A percentile compares a stretch with the other conserved stretches of the same genome.
Evolutionary conservation across 2,888 invertebrate species (phyloP).

Genomic region (Geotrupes spiniger): DNA sequence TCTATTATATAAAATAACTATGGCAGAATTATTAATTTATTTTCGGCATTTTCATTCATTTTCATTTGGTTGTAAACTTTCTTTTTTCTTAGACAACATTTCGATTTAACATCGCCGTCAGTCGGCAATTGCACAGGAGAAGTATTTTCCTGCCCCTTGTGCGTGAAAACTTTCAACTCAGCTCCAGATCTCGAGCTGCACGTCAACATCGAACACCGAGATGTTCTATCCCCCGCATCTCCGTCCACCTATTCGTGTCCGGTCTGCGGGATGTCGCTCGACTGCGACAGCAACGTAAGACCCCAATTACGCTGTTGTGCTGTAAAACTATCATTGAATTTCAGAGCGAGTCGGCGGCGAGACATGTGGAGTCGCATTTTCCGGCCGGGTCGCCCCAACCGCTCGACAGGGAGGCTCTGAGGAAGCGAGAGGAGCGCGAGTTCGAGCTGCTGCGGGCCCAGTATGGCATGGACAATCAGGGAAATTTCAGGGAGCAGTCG

Average conservation of each 20-base stretch:
- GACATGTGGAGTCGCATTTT: conserved; percentile 87
- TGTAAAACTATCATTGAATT: conserved; percentile 41
- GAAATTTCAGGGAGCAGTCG: conserved; percentile 75
- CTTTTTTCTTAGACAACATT: conserved; percentile 63
- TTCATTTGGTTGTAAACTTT: too few species aligned
- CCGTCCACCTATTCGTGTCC: conserved; percentile 43
- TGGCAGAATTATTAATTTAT: too few species aligned
- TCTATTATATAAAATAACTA: too few species aligned
- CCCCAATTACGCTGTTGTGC: conserved; percentile 38
- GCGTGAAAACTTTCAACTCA: conserved; percentile 67
- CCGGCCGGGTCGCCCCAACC: conserved; percentile 54
- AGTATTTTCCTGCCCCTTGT: conserved; percentile 74
- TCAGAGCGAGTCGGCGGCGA: conserved; percentile 61
- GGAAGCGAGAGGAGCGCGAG: conserved; percentile 73
- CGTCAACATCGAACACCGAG: conserved; percentile 81
- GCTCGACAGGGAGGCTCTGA: conserved; percentile 63
- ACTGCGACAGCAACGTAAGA: conserved; percentile 53
- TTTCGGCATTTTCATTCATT: too few species aligned
- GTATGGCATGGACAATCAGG: conserved; percentile 88
- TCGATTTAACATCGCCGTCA: conserved; percentile 76
- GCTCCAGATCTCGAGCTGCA: conserved; percentile 80
- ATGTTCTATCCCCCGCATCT: conserved; percentile 67
- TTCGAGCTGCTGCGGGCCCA: conserved; percentile 78
- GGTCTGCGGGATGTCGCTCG: conserved; percentile 50
- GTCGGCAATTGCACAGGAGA: conserved; percentile 53